phyloP scores from a whole-genome alignment of 2,113 vertebrate genomes.

The Scartelaos histophorus region DNA sequence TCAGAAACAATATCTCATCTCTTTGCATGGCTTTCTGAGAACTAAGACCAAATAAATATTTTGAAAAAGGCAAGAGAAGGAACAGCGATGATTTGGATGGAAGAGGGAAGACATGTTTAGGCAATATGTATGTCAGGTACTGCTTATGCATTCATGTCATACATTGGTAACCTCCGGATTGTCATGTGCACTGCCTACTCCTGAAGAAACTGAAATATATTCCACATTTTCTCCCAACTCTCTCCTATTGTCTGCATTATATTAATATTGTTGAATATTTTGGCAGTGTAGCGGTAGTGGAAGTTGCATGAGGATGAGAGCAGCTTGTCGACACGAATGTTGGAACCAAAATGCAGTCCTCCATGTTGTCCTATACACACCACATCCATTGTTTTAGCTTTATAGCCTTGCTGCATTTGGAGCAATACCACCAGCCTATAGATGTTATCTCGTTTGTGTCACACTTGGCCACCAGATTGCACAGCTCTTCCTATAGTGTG shows the following conservation, averaged over 20 bases:
- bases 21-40: constrained; percentile 1
- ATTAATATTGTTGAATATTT: constrained; percentile 35
- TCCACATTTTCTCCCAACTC: constrained; percentile 13
- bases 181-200: constrained; percentile 43
- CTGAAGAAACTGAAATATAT: constrained; percentile 37
- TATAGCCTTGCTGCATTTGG: constrained; percentile 37
- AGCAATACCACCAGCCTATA: constrained; percentile 37
- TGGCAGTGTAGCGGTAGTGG: background rate
- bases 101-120: constrained; percentile 10
- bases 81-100: constrained; percentile 7
- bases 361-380: constrained; percentile 17
- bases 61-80: background rate
- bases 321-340: constrained; percentile 20
- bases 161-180: constrained; percentile 44
- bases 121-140: constrained; percentile 4
- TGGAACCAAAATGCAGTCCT: constrained; percentile 24
- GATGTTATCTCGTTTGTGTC: constrained; percentile 59
- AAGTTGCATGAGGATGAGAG: constrained; percentile 6
- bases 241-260: constrained; percentile 23
- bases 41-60: constrained; percentile 7
- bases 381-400: constrained; percentile 50
- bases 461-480: constrained; percentile 49
- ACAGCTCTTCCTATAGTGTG: constrained; percentile 13
- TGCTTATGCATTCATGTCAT: constrained; percentile 24
- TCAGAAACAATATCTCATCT: constrained; percentile 6